Percentiles rank a stretch among this genome's conserved stretches.
These are phyloP conservation scores for Vidua chalybeata DNA, from an alignment of 2,113 vertebrate genomes.

Conservation along the genomic window DNA sequence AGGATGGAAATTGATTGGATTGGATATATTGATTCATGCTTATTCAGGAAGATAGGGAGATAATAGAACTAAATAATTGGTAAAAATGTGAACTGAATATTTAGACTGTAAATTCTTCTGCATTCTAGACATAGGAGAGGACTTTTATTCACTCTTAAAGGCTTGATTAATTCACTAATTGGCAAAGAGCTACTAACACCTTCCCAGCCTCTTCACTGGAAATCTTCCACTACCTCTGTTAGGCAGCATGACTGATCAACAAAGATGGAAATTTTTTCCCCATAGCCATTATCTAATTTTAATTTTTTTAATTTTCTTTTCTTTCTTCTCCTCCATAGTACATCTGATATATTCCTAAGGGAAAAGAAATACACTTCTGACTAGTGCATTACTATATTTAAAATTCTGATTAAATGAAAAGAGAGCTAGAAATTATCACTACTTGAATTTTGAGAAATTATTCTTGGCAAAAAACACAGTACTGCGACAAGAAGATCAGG, in stretches of 20 bases:
- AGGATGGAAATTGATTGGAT: background rate
- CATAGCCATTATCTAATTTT: background rate
- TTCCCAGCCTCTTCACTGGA: background rate
- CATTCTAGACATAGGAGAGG: background rate
- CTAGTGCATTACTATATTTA: slow-evolving; percentile 21
- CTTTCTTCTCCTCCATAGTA: background rate
- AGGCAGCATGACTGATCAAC: background rate
- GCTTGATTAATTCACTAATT: background rate
- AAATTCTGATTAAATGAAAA: slow-evolving; percentile 40
- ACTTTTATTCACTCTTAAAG: background rate
- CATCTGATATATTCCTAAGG: slow-evolving; percentile 14
- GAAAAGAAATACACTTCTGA: background rate
- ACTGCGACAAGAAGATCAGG: background rate
- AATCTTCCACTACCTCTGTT: background rate
- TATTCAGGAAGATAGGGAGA: background rate
- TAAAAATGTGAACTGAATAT: background rate
- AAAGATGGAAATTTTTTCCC: background rate
- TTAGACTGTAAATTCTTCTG: background rate
- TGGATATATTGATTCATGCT: background rate
- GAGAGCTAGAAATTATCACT: background rate
- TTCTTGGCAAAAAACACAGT: background rate
- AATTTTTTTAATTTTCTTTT: background rate
- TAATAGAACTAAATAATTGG: background rate
- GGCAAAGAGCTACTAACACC: background rate
- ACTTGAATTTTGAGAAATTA: slow-evolving; percentile 1